These are phyloP conservation scores for Cydia splendana DNA, from an alignment of 1,140 invertebrate genomes.

Conservation along the genomic window DNA sequence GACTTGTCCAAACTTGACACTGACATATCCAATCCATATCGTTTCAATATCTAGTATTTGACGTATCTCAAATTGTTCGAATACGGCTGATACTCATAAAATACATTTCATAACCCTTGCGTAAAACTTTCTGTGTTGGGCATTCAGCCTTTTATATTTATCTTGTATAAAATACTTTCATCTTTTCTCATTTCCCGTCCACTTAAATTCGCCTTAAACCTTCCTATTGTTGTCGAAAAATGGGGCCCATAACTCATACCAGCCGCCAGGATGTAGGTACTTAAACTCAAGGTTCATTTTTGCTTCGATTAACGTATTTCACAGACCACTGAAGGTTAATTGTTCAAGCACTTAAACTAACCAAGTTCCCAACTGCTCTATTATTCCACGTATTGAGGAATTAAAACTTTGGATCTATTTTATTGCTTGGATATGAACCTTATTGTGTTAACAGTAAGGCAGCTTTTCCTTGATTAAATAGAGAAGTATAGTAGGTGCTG, in stretches of 20 bases:
- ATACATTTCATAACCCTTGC: background rate
- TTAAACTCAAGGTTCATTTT: background rate
- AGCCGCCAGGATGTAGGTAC: background rate
- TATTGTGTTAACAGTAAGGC: background rate
- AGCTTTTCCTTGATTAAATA: background rate
- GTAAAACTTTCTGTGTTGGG: background rate
- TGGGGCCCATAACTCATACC: background rate
- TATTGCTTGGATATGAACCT: background rate
- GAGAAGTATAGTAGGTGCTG: background rate
- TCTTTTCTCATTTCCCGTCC: conserved; percentile 3
- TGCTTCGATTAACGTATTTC: background rate
- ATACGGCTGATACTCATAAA: too few species aligned
- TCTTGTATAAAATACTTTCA: background rate
- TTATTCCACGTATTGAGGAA: background rate
- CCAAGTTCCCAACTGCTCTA: background rate
- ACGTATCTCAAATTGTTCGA: too few species aligned
- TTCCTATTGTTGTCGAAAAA: background rate
- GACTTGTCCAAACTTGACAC: too few species aligned
- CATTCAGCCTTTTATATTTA: background rate
- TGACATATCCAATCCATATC: too few species aligned
- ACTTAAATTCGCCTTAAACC: conserved; percentile 3
- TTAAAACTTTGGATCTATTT: background rate
- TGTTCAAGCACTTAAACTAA: background rate
- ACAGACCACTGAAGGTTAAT: background rate
- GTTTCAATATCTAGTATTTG: too few species aligned